A percentile compares a stretch with the other conserved stretches of the same genome.
Evolutionary conservation across 2,113 vertebrate species (phyloP).

Genomic region (Herpetotheres cachinnans): DNA sequence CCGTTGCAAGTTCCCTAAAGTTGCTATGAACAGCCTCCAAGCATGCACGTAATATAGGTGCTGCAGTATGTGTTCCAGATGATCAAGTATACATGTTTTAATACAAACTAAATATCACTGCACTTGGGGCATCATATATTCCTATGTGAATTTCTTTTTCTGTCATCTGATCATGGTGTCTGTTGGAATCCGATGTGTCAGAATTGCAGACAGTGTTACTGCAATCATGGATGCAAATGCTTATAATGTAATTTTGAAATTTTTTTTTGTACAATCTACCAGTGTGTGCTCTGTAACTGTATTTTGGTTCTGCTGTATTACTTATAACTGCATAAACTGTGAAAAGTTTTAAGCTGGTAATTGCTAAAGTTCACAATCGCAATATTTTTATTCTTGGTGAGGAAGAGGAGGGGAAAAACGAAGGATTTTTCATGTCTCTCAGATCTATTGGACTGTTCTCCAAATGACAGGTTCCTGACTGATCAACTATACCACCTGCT

Average conservation of each 20-base stretch:
- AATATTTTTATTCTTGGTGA: constrained; percentile 64
- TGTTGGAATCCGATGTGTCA: background rate
- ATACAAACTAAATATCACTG: background rate
- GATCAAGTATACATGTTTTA: background rate
- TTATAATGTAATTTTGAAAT: background rate
- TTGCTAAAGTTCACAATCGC: constrained; percentile 61
- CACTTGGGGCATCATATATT: background rate
- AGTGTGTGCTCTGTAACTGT: background rate
- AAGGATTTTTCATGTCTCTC: constrained; percentile 77
- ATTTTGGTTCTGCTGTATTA: background rate
- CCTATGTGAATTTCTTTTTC: background rate
- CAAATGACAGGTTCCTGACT: constrained; percentile 83
- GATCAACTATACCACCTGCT: constrained; percentile 84
- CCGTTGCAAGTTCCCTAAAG: background rate
- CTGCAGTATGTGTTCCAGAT: background rate
- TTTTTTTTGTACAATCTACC: background rate
- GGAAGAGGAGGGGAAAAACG: constrained; percentile 35
- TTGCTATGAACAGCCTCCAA: background rate
- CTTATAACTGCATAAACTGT: constrained; percentile 14
- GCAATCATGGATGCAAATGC: background rate
- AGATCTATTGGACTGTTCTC: constrained; percentile 81
- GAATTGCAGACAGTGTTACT: background rate
- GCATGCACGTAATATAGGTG: background rate
- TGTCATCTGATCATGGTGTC: background rate
- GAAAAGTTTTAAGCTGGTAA: constrained; percentile 45